Percentiles rank a stretch among this genome's conserved stretches.
Evolutionary conservation across 2,888 invertebrate genomes (phyloP).

Genomic region (Chalcosyrphus nemorum): DNA sequence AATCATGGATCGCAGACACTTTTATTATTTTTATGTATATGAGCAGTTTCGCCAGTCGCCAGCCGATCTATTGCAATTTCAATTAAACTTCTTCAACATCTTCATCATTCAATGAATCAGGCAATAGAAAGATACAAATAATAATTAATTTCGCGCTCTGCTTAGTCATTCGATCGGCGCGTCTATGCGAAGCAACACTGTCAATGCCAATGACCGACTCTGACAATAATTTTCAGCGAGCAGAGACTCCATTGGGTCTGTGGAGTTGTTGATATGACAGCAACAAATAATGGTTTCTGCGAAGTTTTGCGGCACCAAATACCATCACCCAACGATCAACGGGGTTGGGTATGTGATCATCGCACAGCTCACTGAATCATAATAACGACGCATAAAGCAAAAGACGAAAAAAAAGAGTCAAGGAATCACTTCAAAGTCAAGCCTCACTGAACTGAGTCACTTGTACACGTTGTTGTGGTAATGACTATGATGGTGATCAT

Average conservation of each 20-base stretch:
- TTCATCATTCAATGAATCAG: background rate
- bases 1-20: background rate
- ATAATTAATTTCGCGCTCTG: conserved; percentile 18
- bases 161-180: conserved; percentile 56
- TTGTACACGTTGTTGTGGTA: conserved; percentile 12
- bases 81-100: background rate
- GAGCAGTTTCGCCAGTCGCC: background rate
- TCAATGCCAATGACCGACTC: conserved; percentile 64
- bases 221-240: background rate
- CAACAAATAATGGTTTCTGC: conserved; percentile 13
- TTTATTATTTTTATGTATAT: background rate
- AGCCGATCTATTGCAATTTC: background rate
- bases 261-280: conserved; percentile 19
- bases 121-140: background rate
- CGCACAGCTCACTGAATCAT: conserved; percentile 41
- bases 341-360: background rate
- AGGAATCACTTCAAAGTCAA: conserved; percentile 50
- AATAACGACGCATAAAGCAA: background rate
- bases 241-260: conserved; percentile 51
- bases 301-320: background rate
- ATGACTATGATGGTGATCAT: conserved; percentile 28
- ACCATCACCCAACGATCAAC: background rate
- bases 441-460: conserved; percentile 60
- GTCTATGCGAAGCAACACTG: background rate
- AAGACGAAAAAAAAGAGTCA: background rate